A percentile compares a stretch with the other conserved stretches of the same genome.
Conservation (phyloP, 1,140 invertebrate genomes). For the Lasaia peninsularis region DNA sequence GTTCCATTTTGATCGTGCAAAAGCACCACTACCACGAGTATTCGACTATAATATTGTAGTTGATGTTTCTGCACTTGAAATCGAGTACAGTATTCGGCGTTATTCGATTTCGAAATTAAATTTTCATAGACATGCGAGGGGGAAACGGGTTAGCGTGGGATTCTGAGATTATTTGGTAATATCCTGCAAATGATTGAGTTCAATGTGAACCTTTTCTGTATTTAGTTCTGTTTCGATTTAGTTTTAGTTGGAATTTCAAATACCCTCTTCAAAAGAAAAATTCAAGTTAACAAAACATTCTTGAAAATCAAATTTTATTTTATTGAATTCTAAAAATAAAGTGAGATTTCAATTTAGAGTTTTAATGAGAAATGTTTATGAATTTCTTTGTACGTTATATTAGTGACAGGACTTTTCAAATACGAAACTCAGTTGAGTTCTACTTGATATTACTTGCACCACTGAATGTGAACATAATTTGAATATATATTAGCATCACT, state of each 20-base stretch:
- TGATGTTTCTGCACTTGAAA: slow-evolving; percentile 14
- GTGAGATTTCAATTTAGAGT: not conserved
- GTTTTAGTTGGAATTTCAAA: not conserved
- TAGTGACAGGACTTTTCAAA: too few species aligned
- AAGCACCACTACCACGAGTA: not conserved
- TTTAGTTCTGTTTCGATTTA: slow-evolving; percentile 6
- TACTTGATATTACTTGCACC: too few species aligned
- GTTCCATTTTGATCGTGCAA: not conserved
- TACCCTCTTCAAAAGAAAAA: not conserved
- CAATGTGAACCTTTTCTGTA: slow-evolving; percentile 2
- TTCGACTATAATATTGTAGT: not conserved
- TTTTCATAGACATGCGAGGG: slow-evolving; percentile 20
- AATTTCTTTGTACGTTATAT: too few species aligned
- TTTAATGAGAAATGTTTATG: not conserved
- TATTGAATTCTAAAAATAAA: not conserved
- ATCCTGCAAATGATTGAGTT: slow-evolving; percentile 31
- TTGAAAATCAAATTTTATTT: too few species aligned
- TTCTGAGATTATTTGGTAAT: slow-evolving; percentile 31
- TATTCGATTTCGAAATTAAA: slow-evolving; percentile 30
- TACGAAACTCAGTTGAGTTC: too few species aligned
- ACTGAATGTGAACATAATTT: too few species aligned
- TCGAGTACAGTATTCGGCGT: slow-evolving; percentile 5
- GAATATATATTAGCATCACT: too few species aligned
- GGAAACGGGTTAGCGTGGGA: slow-evolving; percentile 18
- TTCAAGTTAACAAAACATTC: not conserved